Evolutionary conservation across 2,888 invertebrate species (phyloP), one percentile per base, ranked within the genome.

Genomic region (Lissonota sp.): DNA sequence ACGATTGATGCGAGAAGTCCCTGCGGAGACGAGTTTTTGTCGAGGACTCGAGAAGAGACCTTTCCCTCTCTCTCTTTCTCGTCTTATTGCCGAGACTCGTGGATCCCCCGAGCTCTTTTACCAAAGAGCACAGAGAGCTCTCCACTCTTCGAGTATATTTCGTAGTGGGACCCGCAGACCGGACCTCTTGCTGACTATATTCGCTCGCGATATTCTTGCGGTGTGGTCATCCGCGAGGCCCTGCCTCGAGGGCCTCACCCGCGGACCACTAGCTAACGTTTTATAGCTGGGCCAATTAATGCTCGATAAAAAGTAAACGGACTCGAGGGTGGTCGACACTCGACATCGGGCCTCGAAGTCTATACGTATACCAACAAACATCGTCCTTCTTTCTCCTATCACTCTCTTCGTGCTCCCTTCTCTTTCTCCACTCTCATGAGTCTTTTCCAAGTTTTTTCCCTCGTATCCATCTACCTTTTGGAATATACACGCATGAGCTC

Each of bases 221-320:
- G 83, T 86, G 87, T 86, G 85, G 87, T 85, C 87, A 87, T 86
- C 82, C 83, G 84, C 73, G 82, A 75, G 70, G 60, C 40, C 40
- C 60, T 53, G 57, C 58, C 72, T 60, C 58, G 64, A 64, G 75
- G 77, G 78, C 74, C 84, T 80, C 79, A 81, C 80, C 73, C 74
- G 84, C 70, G 71, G 76, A 83, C 81, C 84, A 69, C 84, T 84
- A 84, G 85, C 84, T 86, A 84, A 83, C 86, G 89, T 90, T 91
- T 92, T 91, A 90, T 90, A 90, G 87, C 88, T 84, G 86, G 87
- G 85, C 91, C 92, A 92, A 92, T 92, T 92, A 92, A 92, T 88
- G 90, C 81, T 80, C 70, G 84, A 87, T 85, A 89, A 90, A 91
- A 91, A 91, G 85, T 83, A 82, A 76, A 78, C 85, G 85, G 84